Evolutionary conservation across 2,888 invertebrate genomes (phyloP).

Genomic region (Brachypalpus laphriformis): DNA sequence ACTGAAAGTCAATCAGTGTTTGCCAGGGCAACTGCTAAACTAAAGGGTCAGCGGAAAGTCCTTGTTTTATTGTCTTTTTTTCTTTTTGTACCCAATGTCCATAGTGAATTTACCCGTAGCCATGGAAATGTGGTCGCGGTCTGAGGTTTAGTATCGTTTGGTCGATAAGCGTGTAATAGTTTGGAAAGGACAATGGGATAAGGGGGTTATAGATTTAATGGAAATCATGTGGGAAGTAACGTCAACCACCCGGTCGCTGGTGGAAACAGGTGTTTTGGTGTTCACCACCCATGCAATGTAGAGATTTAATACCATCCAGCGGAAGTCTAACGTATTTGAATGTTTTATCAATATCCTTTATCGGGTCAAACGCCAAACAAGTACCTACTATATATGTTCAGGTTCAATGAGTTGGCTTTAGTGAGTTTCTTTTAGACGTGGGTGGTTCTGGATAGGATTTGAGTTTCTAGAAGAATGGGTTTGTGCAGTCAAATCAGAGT

Average conservation of each 20-base stretch:
- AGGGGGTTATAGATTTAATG: conserved; percentile 3
- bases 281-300: conserved; percentile 34
- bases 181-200: conserved; percentile 30
- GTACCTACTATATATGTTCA: not conserved
- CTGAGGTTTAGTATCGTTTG: conserved; percentile 54
- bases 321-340: conserved; percentile 40
- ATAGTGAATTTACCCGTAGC: not conserved
- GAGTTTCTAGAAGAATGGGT: too few relatives aligned
- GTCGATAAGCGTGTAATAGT: conserved; percentile 60
- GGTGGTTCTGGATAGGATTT: too few relatives aligned
- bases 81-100: conserved; percentile 27
- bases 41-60: conserved; percentile 50
- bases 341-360: conserved; percentile 70
- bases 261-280: conserved; percentile 68
- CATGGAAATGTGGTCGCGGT: conserved; percentile 50
- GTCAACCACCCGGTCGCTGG: conserved; percentile 24
- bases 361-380: conserved; percentile 57
- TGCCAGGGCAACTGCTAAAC: conserved; percentile 54
- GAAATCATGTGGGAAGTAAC: conserved; percentile 34
- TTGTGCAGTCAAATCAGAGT: too few relatives aligned
- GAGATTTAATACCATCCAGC: conserved; percentile 40
- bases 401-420: conserved; percentile 11
- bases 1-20: conserved; percentile 60
- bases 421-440: not conserved
- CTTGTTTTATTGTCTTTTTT: conserved; percentile 2